Evolutionary conservation across 35 echinoderm and acorn worm species (phyloP).

Genomic region (Stichopus chloronotus): DNA sequence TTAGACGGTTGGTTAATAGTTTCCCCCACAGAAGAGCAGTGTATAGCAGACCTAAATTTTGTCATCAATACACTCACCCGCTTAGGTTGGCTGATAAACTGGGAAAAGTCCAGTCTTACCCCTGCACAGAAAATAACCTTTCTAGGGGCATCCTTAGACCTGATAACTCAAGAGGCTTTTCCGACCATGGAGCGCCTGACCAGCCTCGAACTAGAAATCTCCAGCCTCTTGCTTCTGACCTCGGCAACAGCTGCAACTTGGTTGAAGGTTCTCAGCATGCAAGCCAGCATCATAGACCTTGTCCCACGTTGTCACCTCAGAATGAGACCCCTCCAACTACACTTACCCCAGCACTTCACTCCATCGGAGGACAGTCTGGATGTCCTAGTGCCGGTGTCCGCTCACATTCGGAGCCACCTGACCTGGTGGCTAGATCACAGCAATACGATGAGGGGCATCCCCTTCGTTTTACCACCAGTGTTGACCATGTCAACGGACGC

Average conservation of each 20-base stretch:
- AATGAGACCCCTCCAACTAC: neutral
- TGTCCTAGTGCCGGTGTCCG: neutral
- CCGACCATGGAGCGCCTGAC: neutral
- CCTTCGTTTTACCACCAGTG: too few relatives aligned
- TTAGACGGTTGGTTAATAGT: slow-evolving; percentile 28
- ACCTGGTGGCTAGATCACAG: neutral
- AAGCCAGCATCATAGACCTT: too few relatives aligned
- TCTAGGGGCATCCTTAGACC: slow-evolving; percentile 29
- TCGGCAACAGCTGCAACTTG: too few relatives aligned
- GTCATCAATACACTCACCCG: neutral
- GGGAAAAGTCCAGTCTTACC: neutral
- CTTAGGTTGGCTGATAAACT: slow-evolving; percentile 16
- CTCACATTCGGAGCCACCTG: neutral
- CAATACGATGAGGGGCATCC: neutral
- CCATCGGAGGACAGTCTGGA: neutral
- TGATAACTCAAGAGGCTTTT: neutral
- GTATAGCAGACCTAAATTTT: neutral
- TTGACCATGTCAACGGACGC: too few relatives aligned
- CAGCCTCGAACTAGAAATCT: neutral
- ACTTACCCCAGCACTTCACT: neutral
- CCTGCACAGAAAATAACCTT: neutral
- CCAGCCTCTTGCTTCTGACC: neutral
- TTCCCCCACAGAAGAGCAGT: neutral
- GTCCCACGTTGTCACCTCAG: neutral
- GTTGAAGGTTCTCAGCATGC: too few relatives aligned